phyloP scores from a whole-genome alignment of 2,888 invertebrate species.

The Sarcophaga subvicina region DNA sequence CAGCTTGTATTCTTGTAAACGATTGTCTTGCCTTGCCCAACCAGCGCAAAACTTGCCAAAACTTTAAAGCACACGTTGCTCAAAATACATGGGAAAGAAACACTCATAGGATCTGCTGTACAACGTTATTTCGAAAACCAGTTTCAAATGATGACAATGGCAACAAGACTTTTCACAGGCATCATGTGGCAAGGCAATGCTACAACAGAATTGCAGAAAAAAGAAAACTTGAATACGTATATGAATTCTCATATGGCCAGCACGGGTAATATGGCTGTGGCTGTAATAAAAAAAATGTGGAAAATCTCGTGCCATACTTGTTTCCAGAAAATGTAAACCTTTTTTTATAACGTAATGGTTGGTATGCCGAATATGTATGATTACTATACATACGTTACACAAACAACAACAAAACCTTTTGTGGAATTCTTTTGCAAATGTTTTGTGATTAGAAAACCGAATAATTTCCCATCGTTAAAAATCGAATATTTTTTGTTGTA shows the following conservation, averaged over 20 bases:
- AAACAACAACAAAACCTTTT: neutral
- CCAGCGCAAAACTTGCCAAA: conserved; percentile 44
- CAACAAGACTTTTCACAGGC: conserved; percentile 38
- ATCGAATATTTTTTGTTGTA: neutral
- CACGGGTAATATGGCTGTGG: conserved; percentile 3
- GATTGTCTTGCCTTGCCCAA: conserved; percentile 60
- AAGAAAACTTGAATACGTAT: no score
- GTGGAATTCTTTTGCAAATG: neutral
- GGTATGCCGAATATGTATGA: neutral
- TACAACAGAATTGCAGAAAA: conserved; percentile 10
- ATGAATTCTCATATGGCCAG: no score
- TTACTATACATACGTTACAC: neutral
- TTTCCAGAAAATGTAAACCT: conserved; percentile 23
- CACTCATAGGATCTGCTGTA: conserved; percentile 10
- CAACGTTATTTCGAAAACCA: conserved; percentile 25
- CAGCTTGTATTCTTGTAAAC: conserved; percentile 57
- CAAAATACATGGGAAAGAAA: conserved; percentile 34
- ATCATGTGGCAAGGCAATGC: conserved; percentile 15
- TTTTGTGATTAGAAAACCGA: neutral
- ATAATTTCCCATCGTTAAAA: neutral
- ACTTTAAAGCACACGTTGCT: conserved; percentile 41
- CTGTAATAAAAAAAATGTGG: neutral
- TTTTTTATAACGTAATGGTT: neutral
- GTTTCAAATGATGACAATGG: conserved; percentile 37
- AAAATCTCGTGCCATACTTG: conserved; percentile 55